Evolutionary conservation across 2,888 invertebrate species (phyloP), one percentile per base, ranked within the genome.

Genomic region (Andricus curvator): DNA sequence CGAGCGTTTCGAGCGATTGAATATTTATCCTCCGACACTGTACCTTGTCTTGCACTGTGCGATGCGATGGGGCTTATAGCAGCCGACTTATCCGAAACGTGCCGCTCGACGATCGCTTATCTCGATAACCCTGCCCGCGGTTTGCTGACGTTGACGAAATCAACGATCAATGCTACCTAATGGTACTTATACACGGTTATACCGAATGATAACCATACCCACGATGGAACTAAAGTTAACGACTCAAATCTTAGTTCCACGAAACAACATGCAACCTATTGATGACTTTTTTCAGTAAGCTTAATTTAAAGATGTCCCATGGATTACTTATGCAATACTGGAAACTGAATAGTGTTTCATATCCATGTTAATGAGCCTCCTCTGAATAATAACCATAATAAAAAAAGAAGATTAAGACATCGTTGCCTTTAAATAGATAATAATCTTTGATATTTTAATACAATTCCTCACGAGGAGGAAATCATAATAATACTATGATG

Each of bases 11-110:
- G 64, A 76, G 77, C 81, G 77, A 84, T 84, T 82, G 84, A 84
- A 84, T 84, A 82, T 82, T 84, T 84, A 84, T 82, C 82, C 77
- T 65, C 77, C 70, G 51, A 78, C 66, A 66, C 78, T 56, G 78
- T 67, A 44, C 25, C 77, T 41, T 64, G 77, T 64, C 77, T 64
- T 37, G 62, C 33, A 9, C 17, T 8, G 37, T 68, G 25, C 22
- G 48, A 68, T 48, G 25, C 44, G 48, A 68, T 68, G 25, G 51
- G 20, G 48, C 25, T 48, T 74, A 56, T 56, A 29, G 48, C 56
- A 56, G 56, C 37, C 25, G 74, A 74, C 56, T 74, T 74, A 74
- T 56, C 74, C 74, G 56, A 56, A 56, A 74, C 74, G 74, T 74
- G 74, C 33, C 33, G n/a, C 51, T 74, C 74, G 56, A 74, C 22